Evolutionary conservation across 2,797 vertebrate genomes (phyloP), one percentile per base, ranked within the genome.

Genomic region (Sternotherus odoratus): DNA sequence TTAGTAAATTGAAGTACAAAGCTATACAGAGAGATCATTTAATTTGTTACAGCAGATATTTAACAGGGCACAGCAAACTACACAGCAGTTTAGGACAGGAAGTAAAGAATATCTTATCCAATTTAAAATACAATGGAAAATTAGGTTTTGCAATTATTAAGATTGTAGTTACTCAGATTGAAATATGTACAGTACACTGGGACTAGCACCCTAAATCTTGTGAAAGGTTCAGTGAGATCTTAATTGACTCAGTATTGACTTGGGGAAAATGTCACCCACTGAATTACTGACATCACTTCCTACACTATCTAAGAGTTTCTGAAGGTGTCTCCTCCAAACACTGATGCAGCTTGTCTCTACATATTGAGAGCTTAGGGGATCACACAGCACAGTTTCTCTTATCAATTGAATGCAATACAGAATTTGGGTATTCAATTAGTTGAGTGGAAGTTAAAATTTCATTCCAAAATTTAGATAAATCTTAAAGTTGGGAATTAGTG

Each of bases 371-470:
- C 24, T 0, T 3, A 79, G 80, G 49, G 78, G 79, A 78, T 80
- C n/a, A 82, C 89, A 82, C n/a, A 54, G 28, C 2, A 12, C 3
- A 1, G 30, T 9, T 83, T 54, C 7, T 81, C 90, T 91, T 90
- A 79, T 74, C 91, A 86, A 89, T 89, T 89, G 87, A 36, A 46
- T 2, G 0, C 78, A 88, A 78, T 87, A 69, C 77, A 79, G 86
- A 96, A 89, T 89, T 96, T 96, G 75, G 85, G 26, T 77, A 83
- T 6, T 83, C 57, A 94, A 96, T 91, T 95, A 79, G 93, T 85
- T 92, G 60, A 91, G 83, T 84, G 39, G 83, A 92, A 96, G 66
- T 82, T 80, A 88, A 96, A 91, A 79, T 92, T 89, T 86, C 82
- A 36, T 83, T 96, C 60, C 16, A 57, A 48, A 1, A 12, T 92